Base-by-base conservation (phyloP, 2,113 vertebrate species). In the Phyllostomus hastatus region DNA sequence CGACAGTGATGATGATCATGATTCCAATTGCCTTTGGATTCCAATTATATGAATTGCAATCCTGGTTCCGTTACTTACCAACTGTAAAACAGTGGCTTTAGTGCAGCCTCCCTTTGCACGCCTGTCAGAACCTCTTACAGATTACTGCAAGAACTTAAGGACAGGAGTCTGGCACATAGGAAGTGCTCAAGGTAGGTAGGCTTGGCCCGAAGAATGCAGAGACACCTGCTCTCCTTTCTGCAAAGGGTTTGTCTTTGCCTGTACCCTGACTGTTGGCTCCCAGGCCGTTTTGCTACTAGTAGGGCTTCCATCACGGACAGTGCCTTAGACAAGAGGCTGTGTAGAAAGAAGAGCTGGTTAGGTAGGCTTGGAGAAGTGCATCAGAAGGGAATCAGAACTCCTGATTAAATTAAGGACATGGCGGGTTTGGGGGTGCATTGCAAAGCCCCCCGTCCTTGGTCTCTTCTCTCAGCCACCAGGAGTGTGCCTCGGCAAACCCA, bases 1-100 rank as follows among this genome's bases (percentile, higher is more conserved):
- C 4, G 69, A 20, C n/a, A 10, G 7, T 28, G 57, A 14, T 1
- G 22, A 16, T 4, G 4, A 9, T 16, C 33, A 17, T 0, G 5
- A 43, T 54, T 54, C 52, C 52, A 54, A 20, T 2, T 52, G 43
- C 17, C 33, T 81, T 72, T 78, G 46, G 41, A n/a, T 19, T 86
- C 83, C 20, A 8, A 0, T 2, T 4, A 69, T 4, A 2, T 31
- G 22, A 84, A 16, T 11, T 26, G 19, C 16, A 48, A 3, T 46
- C 33, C 41, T 48, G 31, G 22, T 26, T 61, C 73, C 76, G 16
- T 43, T 85, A 7, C 64, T 64, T 48, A 43, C 57, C 64, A 80
- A 57, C 2, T 20, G 1, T 16, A 24, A 90, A 46, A 84, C 10
- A 10, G 20, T 17, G 31, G 52, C 38, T 61, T 91, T 85, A 3